A percentile compares a stretch with the other conserved stretches of the same genome.
phyloP scores from a whole-genome alignment of 2,113 vertebrate genomes.

The Solenodon paradoxus region DNA sequence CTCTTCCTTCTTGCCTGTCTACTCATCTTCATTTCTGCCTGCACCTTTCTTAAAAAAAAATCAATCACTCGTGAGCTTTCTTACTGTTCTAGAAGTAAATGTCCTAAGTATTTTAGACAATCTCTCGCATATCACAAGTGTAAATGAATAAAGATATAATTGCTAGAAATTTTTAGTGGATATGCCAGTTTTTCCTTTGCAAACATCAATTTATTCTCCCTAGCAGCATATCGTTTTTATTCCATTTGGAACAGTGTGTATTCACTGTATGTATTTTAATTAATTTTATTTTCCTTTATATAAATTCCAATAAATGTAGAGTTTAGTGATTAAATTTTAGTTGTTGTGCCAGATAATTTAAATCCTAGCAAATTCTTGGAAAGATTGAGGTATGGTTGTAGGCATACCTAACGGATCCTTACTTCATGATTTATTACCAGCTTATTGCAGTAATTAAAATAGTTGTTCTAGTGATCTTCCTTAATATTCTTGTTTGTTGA shows the following conservation, averaged over 20 bases:
- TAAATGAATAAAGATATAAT: not conserved
- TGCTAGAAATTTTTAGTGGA: not conserved
- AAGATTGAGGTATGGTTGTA: not conserved
- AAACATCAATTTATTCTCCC: not conserved
- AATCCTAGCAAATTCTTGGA: not conserved
- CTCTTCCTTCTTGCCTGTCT: no score
- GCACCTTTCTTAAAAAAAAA: no score
- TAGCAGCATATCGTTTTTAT: not conserved
- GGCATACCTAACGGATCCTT: not conserved
- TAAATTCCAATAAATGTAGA: not conserved
- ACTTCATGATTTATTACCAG: not conserved
- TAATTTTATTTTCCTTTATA: not conserved
- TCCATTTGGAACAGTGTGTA: not conserved
- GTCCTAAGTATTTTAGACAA: not conserved
- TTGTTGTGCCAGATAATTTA: not conserved
- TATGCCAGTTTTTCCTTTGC: not conserved
- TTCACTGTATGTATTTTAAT: not conserved
- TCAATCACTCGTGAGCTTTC: not conserved
- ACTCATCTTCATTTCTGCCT: no score
- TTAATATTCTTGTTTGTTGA: not conserved
- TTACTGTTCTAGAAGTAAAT: not conserved
- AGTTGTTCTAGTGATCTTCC: not conserved
- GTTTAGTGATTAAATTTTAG: not conserved
- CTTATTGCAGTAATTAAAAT: not conserved
- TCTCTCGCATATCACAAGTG: not conserved